phyloP scores from a whole-genome alignment of 2,888 invertebrate species.

The Apoda limacodes region DNA sequence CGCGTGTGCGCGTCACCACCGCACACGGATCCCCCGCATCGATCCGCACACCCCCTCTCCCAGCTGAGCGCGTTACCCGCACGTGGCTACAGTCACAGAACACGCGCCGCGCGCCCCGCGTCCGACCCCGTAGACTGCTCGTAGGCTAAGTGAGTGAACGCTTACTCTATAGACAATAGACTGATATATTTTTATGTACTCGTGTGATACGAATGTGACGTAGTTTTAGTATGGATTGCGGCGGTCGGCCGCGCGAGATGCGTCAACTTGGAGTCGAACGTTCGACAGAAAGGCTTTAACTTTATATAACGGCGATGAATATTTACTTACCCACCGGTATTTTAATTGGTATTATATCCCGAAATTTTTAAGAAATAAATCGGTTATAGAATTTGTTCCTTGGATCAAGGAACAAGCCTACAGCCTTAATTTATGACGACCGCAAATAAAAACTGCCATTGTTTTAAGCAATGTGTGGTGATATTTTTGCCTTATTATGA shows the following conservation, averaged over 20 bases:
- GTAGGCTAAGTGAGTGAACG: conserved; percentile 60
- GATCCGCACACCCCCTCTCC: conserved; percentile 26
- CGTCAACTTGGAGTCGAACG: conserved; percentile 33
- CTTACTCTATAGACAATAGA: conserved; percentile 44
- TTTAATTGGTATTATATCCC: conserved; percentile 64
- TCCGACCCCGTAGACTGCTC: conserved; percentile 40
- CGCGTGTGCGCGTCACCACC: conserved; percentile 68
- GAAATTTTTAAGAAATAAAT: no score
- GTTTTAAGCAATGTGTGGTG: no score
- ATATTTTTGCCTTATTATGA: no score
- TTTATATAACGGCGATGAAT: background rate
- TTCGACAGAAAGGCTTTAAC: conserved; percentile 30
- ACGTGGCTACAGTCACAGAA: conserved; percentile 7
- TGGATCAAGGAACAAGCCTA: no score
- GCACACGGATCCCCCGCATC: conserved; percentile 41
- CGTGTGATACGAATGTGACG: conserved; percentile 58
- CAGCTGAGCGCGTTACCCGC: conserved; percentile 48
- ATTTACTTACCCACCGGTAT: conserved; percentile 64
- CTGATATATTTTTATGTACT: conserved; percentile 63
- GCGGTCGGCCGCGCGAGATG: conserved; percentile 42
- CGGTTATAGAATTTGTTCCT: no score
- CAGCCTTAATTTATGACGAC: no score
- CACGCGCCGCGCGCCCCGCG: conserved; percentile 10
- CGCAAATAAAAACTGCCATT: no score
- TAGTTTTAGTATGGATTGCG: conserved; percentile 32